Conservation (phyloP, 2,888 invertebrate genomes). For the Cephus spinipes region DNA sequence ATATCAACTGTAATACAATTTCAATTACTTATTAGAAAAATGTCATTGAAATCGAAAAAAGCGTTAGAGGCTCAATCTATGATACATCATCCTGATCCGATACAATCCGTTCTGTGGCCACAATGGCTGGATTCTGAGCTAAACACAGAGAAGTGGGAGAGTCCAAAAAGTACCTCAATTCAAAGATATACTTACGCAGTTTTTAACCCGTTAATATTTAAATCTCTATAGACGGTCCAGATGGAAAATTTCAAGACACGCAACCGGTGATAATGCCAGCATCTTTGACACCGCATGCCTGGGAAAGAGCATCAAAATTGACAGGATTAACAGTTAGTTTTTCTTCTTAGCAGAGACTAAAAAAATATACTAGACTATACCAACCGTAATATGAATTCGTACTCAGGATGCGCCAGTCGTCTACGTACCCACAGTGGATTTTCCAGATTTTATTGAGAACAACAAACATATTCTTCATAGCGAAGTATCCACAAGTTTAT, state of each 20-base stretch:
- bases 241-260: constrained; percentile 38
- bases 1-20: not conserved
- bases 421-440: constrained; percentile 31
- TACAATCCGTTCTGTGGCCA: constrained; percentile 31
- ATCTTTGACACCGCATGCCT: constrained; percentile 37
- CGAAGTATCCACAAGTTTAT: constrained; percentile 37
- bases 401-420: constrained; percentile 32
- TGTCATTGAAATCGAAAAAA: constrained; percentile 17
- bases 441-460: constrained; percentile 59
- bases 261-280: constrained; percentile 36
- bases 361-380: not conserved
- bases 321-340: constrained; percentile 28
- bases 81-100: not conserved
- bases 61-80: not conserved
- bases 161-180: constrained; percentile 38
- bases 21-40: not conserved
- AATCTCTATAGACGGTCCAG: constrained; percentile 29
- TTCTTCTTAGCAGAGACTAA: not conserved
- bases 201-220: not conserved
- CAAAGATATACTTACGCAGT: not conserved
- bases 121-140: constrained; percentile 48
- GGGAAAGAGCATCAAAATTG: constrained; percentile 44
- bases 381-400: not conserved
- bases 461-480: constrained; percentile 63
- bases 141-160: constrained; percentile 46